A percentile compares a stretch with the other conserved stretches of the same genome.
Conservation (phyloP, 92 coral and sea anemone genomes). For the Phenganax marumi region DNA sequence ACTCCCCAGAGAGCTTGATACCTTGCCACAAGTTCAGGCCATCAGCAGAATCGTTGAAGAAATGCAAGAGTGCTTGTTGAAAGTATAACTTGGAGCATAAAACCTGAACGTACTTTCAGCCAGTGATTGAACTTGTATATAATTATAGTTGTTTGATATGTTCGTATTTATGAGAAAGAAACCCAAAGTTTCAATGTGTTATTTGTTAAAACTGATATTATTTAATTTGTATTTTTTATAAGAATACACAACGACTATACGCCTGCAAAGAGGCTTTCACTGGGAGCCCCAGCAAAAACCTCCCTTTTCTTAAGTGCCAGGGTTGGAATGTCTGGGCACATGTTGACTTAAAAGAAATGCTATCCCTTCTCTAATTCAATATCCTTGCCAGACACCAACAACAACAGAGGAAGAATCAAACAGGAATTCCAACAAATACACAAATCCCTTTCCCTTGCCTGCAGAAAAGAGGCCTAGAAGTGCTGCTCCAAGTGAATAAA, state of each 20-base stretch:
- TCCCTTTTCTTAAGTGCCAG: constrained; percentile 1
- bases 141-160: background rate
- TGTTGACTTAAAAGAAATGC: constrained; percentile 5
- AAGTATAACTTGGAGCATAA: constrained; percentile 36
- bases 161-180: constrained; percentile 5
- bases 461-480: too few relatives aligned
- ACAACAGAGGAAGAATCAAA: too few relatives aligned
- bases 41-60: constrained; percentile 33
- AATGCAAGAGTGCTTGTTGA: constrained; percentile 48
- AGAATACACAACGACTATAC: background rate
- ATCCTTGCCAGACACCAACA: too few relatives aligned
- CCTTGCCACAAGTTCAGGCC: too few relatives aligned
- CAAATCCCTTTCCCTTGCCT: too few relatives aligned
- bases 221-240: constrained; percentile 3
- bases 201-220: constrained; percentile 9
- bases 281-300: constrained; percentile 1
- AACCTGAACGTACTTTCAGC: constrained; percentile 1
- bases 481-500: too few relatives aligned
- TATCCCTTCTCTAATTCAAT: background rate
- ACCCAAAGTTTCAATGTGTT: background rate
- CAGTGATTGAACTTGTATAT: background rate
- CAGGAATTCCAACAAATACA: too few relatives aligned
- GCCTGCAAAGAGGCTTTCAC: constrained; percentile 2
- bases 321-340: constrained; percentile 5
- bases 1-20: too few relatives aligned